These are phyloP conservation scores for Chaetodon trifasciatus DNA, from an alignment of 2,797 vertebrate genomes.

Conservation along the genomic window DNA sequence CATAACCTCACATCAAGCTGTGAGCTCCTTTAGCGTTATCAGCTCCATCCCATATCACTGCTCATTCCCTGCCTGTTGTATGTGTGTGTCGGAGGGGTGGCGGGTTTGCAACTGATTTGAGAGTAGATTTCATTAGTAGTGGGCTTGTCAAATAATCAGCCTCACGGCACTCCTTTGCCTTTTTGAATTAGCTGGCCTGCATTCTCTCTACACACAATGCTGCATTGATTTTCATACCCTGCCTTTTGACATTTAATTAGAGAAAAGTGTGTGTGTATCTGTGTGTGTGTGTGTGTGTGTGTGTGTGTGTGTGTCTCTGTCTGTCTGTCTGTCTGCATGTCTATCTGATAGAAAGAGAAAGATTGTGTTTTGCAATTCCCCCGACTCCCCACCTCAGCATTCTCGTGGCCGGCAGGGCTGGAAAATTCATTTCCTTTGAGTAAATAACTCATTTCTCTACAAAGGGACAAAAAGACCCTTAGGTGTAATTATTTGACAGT, in stretches of 20 bases:
- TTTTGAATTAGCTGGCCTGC: conserved; percentile 56
- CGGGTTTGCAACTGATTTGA: conserved; percentile 38
- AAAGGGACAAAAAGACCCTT: conserved; percentile 53
- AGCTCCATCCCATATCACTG: conserved; percentile 32
- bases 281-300: conserved; percentile 35
- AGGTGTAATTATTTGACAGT: conserved; percentile 54
- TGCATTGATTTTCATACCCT: conserved; percentile 72
- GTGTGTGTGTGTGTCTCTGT: conserved; percentile 29
- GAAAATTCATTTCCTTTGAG: conserved; percentile 71
- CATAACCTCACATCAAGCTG: conserved; percentile 48
- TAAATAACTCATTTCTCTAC: conserved; percentile 72
- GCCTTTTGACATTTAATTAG: conserved; percentile 79
- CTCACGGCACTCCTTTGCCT: conserved; percentile 49
- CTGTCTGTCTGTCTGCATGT: conserved; percentile 37
- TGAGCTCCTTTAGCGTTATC: conserved; percentile 43
- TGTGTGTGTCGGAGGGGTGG: not conserved
- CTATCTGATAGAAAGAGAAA: conserved; percentile 41
- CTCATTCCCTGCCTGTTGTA: not conserved
- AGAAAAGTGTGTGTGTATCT: conserved; percentile 36
- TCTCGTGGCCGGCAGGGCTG: conserved; percentile 43
- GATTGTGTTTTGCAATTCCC: conserved; percentile 49
- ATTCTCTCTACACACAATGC: conserved; percentile 57
- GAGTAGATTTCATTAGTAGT: conserved; percentile 68
- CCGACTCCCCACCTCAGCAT: conserved; percentile 22
- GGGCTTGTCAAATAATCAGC: conserved; percentile 73